phyloP scores from a whole-genome alignment of 2,888 invertebrate genomes.

The Tubulanus polymorphus region DNA sequence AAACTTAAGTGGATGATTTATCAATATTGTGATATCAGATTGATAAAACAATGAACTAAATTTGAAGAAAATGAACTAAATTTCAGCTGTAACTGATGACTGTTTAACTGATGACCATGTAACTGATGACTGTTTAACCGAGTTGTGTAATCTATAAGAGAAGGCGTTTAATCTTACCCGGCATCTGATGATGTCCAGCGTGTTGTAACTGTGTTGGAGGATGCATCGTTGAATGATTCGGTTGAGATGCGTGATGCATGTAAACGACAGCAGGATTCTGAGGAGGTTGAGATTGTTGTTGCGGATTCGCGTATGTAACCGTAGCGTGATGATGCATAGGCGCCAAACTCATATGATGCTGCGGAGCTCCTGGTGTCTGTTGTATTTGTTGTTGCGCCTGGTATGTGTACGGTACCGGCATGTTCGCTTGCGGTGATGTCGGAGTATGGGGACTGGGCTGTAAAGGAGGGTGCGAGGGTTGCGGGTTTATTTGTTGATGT shows the following conservation, averaged over 20 bases:
- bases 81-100: no score
- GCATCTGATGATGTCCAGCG: no score
- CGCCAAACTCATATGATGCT: neutral
- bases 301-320: neutral
- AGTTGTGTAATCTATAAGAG: no score
- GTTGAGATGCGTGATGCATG: no score
- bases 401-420: neutral
- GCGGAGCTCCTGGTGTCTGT: no score
- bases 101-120: no score
- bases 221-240: neutral
- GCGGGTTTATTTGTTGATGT: neutral
- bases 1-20: no score
- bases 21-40: no score
- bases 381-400: neutral
- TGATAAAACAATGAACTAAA: no score
- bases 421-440: conserved; percentile 24
- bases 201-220: neutral
- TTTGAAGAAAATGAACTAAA: no score
- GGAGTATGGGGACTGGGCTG: conserved; percentile 35
- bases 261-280: neutral
- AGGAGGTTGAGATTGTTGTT: neutral
- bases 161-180: no score
- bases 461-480: conserved; percentile 29
- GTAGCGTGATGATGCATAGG: neutral
- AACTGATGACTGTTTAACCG: no score